phyloP scores from a whole-genome alignment of 2,113 vertebrate species.

The Cololabis saira region DNA sequence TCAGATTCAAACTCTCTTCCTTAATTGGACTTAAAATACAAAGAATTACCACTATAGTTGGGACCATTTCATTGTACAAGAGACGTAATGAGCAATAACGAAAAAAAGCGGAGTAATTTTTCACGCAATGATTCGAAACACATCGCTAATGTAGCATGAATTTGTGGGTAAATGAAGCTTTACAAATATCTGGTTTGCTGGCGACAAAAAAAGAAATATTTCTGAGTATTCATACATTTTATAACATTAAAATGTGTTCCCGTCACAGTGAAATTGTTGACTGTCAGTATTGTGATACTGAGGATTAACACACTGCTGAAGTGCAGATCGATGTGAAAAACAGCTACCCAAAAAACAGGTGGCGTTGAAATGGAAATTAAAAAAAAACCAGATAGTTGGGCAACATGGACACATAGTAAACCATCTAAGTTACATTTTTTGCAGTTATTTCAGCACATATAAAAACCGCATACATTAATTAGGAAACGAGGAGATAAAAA shows the following conservation, averaged over 20 bases:
- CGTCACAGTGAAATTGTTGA: constrained; percentile 22
- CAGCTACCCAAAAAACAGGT: constrained; percentile 7
- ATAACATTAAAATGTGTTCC: constrained; percentile 1
- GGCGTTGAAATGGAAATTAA: constrained; percentile 23
- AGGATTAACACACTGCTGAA: constrained; percentile 28
- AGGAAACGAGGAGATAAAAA: constrained; percentile 39
- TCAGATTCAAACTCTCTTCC: not conserved
- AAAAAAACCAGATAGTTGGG: constrained; percentile 13
- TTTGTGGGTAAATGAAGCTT: too few species aligned
- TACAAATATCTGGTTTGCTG: not conserved
- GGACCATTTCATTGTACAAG: not conserved
- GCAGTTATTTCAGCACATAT: constrained; percentile 3
- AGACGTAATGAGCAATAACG: constrained; percentile 2
- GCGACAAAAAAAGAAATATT: not conserved
- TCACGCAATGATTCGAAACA: not conserved
- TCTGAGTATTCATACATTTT: constrained; percentile 3
- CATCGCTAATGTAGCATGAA: too few species aligned
- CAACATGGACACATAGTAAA: constrained; percentile 9
- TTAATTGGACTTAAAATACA: constrained; percentile 12
- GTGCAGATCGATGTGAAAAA: constrained; percentile 18
- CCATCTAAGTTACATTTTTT: constrained; percentile 9
- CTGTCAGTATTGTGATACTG: not conserved
- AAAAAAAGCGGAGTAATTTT: not conserved
- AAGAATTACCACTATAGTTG: constrained; percentile 7
- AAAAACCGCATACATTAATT: constrained; percentile 16